These are phyloP conservation scores for Gymnodraco acuticeps DNA, from an alignment of 2,797 vertebrate genomes.

Conservation along the genomic window DNA sequence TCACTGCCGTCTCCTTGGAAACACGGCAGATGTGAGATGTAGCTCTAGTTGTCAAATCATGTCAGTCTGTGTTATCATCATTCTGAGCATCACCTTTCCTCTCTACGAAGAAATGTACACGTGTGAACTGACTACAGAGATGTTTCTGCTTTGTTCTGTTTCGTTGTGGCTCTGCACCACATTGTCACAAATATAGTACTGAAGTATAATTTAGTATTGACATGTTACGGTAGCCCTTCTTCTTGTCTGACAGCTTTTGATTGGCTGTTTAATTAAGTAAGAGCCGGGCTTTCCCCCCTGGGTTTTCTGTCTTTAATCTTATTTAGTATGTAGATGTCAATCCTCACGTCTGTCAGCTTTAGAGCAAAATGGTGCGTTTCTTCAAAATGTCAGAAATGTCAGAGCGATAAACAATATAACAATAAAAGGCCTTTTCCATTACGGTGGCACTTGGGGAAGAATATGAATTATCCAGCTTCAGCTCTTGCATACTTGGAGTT, in stretches of 20 bases:
- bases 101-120: no score
- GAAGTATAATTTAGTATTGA: not conserved
- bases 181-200: not conserved
- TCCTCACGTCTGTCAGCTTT: not conserved
- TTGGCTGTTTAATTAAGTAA: no score
- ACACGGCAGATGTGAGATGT: slow-evolving; percentile 43
- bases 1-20: slow-evolving; percentile 70
- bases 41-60: slow-evolving; percentile 25
- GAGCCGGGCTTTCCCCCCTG: not conserved
- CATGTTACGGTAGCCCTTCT: not conserved
- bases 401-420: not conserved
- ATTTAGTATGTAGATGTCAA: not conserved
- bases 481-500: slow-evolving; percentile 5
- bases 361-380: not conserved
- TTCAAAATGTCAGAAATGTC: not conserved
- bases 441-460: slow-evolving; percentile 9
- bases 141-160: not conserved
- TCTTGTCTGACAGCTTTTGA: not conserved
- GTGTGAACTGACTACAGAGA: not conserved
- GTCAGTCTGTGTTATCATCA: slow-evolving; percentile 29
- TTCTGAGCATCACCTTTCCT: not conserved
- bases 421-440: not conserved
- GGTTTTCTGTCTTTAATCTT: not conserved
- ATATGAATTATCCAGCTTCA: slow-evolving; percentile 43
- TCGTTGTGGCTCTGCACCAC: not conserved